Percentiles rank a stretch among this genome's conserved stretches.
These are phyloP conservation scores for Cistogaster globosa DNA, from an alignment of 2,888 invertebrate genomes.

Conservation along the genomic window DNA sequence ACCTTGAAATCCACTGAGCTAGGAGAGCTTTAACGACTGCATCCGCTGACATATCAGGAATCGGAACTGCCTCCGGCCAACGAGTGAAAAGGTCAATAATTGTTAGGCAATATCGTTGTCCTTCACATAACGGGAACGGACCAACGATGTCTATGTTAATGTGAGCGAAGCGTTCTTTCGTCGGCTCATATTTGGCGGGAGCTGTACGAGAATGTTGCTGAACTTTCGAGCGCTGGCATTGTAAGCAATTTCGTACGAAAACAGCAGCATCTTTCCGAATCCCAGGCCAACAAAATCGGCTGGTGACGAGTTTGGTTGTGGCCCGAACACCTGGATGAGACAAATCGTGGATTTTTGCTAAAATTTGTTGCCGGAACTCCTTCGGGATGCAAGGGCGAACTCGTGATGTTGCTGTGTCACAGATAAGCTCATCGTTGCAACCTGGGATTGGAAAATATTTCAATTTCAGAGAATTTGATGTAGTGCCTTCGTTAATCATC, in stretches of 20 bases:
- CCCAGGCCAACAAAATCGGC: not conserved
- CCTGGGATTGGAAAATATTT: not conserved
- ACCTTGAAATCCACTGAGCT: too few relatives aligned
- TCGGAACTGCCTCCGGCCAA: too few relatives aligned
- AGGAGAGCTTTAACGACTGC: too few relatives aligned
- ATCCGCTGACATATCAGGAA: too few relatives aligned
- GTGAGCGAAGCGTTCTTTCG: not conserved
- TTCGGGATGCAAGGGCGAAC: not conserved
- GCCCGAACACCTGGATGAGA: not conserved
- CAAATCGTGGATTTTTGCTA: not conserved
- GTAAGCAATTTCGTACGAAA: constrained; percentile 4
- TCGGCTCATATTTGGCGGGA: constrained; percentile 1
- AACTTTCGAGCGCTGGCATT: constrained; percentile 6
- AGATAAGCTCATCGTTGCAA: not conserved
- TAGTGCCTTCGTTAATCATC: not conserved
- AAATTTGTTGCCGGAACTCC: not conserved
- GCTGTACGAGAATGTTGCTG: not conserved
- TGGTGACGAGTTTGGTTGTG: too few relatives aligned
- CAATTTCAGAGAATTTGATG: not conserved
- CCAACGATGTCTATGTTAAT: too few relatives aligned
- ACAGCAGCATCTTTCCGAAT: not conserved
- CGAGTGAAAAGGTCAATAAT: too few relatives aligned
- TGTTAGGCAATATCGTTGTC: too few relatives aligned
- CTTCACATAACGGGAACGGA: too few relatives aligned
- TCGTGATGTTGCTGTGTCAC: not conserved